Conservation (phyloP, 2,113 vertebrate species). For the Aspidoscelis tigris region DNA sequence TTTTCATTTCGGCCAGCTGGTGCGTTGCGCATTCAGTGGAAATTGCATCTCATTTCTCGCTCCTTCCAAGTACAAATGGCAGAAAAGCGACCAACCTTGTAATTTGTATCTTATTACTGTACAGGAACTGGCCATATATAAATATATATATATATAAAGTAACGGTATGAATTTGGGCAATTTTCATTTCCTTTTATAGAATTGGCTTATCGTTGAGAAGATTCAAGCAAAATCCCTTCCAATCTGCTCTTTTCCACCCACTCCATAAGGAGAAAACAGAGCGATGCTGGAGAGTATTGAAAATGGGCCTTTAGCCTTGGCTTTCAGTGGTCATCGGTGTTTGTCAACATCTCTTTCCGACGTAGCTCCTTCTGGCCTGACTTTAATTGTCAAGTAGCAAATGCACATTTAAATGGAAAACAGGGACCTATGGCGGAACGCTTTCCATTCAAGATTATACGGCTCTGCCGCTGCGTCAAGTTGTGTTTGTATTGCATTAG, state of each 20-base stretch:
- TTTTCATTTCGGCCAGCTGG: neutral
- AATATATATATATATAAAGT: no score
- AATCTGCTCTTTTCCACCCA: neutral
- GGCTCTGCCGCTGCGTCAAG: no score
- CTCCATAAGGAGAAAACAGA: neutral
- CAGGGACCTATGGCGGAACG: neutral
- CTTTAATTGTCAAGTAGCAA: neutral
- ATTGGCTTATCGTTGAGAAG: neutral
- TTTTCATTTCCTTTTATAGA: neutral
- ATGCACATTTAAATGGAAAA: neutral
- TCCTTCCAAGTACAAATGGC: neutral
- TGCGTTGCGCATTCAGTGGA: neutral
- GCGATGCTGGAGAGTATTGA: neutral
- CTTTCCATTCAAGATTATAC: neutral
- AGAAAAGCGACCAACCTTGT: neutral
- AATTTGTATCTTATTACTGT: neutral
- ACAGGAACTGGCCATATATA: neutral
- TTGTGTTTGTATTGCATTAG: neutral
- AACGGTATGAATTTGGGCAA: neutral
- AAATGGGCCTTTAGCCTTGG: neutral
- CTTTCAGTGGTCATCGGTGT: neutral
- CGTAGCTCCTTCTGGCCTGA: neutral
- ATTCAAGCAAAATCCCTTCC: neutral
- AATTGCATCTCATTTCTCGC: neutral
- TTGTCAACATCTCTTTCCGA: neutral